These are phyloP conservation scores for Hydropotes inermis DNA, from an alignment of 2,113 vertebrate genomes.

Conservation along the genomic window DNA sequence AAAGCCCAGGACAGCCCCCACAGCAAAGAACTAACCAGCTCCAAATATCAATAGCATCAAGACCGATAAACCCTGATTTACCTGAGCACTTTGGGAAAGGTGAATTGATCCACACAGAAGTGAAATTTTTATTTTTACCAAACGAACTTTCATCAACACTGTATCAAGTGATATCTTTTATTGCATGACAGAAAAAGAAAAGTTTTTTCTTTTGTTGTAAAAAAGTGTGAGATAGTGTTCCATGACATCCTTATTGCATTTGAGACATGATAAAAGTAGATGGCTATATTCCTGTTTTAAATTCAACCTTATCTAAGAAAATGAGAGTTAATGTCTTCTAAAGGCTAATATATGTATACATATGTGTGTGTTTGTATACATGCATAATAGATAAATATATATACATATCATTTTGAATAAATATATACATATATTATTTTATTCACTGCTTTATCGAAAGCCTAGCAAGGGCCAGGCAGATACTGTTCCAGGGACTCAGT, in stretches of 20 bases:
- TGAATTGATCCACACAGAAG: not conserved
- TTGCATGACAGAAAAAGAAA: not conserved
- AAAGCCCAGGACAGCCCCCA: not conserved
- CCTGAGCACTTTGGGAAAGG: not conserved
- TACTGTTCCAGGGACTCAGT: not conserved
- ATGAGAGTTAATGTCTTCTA: not conserved
- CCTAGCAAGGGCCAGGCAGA: not conserved
- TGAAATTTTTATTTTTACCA: not conserved
- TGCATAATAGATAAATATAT: not conserved
- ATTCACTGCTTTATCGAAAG: not conserved
- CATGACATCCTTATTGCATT: not conserved
- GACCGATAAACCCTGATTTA: not conserved
- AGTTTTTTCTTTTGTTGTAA: not conserved
- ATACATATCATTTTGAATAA: not conserved
- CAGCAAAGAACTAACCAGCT: not conserved
- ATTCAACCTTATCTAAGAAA: not conserved
- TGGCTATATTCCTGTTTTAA: not conserved
- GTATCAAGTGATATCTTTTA: not conserved
- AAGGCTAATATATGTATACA: not conserved
- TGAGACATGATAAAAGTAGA: not conserved
- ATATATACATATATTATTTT: not conserved
- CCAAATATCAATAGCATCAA: not conserved
- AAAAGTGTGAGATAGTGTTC: not conserved
- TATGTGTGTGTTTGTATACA: not conserved
- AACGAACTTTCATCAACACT: not conserved